Base-by-base conservation (phyloP, 2,888 invertebrate species). In the Lumbricus terrestris region DNA sequence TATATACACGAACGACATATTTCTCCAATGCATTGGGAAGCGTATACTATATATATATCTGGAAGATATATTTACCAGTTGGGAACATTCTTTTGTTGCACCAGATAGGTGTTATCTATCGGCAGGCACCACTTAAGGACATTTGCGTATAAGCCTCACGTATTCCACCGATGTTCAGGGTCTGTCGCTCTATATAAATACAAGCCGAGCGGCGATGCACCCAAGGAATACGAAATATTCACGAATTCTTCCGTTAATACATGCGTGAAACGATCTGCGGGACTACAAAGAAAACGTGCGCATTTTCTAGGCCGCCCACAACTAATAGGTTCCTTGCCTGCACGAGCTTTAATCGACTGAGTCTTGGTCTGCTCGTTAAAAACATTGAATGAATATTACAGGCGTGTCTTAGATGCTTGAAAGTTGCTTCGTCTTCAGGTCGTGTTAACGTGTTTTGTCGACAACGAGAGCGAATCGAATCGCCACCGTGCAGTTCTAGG, bases 51-150 rank as follows among this genome's bases (percentile, higher is more conserved):
- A 29, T 29, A 54, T 54, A 11, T 54, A 54, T 29, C 23, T 54
- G 29, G 23, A 54, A 4, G 11, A 69, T 29, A 69, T 69, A n/a
- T 69, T n/a, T 69, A 11, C 29, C n/a, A 69, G 20, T 69, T 69
- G n/a, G 69, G 8, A n/a, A 11, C 29, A 69, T 69, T 69, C 69
- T 69, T 69, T 69, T 69, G 69, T 69, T 69, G 69, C n/a, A 69
- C 69, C 69, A 69, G 69, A 69, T 69, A 69, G n/a, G 29, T 69
- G 69, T 69, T 69, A 69, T 69, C 69, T n/a, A 69, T 69, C 69
- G 69, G n/a, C 69, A 69, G 69, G n/a, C 69, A 69, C 69, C 69
- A 69, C 69, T 69, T n/a, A 69, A n/a, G 69, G 69, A 69, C 69
- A 69, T 69, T 29, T 69, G 69, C 69, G 69, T 69, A n/a, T 47